Conservation (phyloP, 2,797 vertebrate genomes). For the Mus minutoides region DNA sequence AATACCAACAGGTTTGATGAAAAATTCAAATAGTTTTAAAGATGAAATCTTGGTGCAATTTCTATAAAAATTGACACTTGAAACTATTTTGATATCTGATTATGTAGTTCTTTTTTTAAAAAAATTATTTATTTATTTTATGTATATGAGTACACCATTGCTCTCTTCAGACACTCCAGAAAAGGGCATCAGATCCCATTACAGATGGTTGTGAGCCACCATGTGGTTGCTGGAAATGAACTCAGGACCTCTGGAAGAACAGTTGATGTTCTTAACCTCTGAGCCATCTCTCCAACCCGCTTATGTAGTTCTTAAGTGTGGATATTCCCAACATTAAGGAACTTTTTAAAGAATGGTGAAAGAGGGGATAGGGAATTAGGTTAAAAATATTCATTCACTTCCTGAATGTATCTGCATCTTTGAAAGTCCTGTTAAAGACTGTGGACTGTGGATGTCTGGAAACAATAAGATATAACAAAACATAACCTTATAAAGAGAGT, state of each 20-base stretch:
- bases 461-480: not conserved
- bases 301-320: not conserved
- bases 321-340: not conserved
- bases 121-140: too few species aligned
- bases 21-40: conserved; percentile 30
- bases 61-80: conserved; percentile 26
- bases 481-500: not conserved
- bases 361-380: not conserved
- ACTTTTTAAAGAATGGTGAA: not conserved
- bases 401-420: not conserved
- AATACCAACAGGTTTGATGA: conserved; percentile 10
- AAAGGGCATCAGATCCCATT: too few species aligned
- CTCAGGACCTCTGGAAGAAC: too few species aligned
- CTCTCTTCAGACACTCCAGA: too few species aligned
- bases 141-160: too few species aligned
- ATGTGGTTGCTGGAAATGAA: too few species aligned
- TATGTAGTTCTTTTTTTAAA: too few species aligned
- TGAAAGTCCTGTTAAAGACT: not conserved
- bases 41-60: not conserved
- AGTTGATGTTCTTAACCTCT: too few species aligned
- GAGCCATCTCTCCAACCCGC: too few species aligned
- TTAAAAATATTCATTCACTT: not conserved
- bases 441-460: not conserved
- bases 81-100: not conserved
- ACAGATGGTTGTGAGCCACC: too few species aligned